Conservation (phyloP, 2,113 vertebrate species). For the Neotoma lepida region DNA sequence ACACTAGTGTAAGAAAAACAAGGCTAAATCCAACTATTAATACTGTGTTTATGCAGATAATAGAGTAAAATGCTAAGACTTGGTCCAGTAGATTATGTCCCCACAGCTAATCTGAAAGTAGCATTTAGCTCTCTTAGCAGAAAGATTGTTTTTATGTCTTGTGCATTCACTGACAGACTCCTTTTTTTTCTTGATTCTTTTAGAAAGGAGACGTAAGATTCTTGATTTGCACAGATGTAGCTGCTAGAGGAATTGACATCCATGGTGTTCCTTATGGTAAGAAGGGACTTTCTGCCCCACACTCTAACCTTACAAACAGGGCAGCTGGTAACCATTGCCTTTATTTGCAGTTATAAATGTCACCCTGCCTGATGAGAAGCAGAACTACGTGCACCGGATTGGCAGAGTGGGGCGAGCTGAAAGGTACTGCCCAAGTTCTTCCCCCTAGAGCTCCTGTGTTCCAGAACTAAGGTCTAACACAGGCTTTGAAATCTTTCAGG, state of each 20-base stretch:
- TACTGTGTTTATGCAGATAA: background rate
- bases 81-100: background rate
- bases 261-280: constrained; percentile 96
- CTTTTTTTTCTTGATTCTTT: background rate
- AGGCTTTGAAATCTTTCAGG: constrained; percentile 82
- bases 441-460: background rate
- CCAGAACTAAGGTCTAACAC: constrained; percentile 23
- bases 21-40: background rate
- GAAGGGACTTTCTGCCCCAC: background rate
- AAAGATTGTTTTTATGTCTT: constrained; percentile 1
- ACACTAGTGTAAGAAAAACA: constrained; percentile 27
- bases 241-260: constrained; percentile 98
- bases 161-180: background rate
- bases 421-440: constrained; percentile 83
- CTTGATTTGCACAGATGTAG: constrained; percentile 97
- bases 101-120: background rate
- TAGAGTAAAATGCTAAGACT: constrained; percentile 3
- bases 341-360: constrained; percentile 94
- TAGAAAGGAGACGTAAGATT: constrained; percentile 95
- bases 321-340: background rate
- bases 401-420: constrained; percentile 98
- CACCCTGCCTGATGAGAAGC: constrained; percentile 98
- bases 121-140: background rate
- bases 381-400: constrained; percentile 98
- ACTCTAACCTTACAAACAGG: background rate